Conservation (phyloP, 2,888 invertebrate genomes). For the Drosophila greeni region DNA sequence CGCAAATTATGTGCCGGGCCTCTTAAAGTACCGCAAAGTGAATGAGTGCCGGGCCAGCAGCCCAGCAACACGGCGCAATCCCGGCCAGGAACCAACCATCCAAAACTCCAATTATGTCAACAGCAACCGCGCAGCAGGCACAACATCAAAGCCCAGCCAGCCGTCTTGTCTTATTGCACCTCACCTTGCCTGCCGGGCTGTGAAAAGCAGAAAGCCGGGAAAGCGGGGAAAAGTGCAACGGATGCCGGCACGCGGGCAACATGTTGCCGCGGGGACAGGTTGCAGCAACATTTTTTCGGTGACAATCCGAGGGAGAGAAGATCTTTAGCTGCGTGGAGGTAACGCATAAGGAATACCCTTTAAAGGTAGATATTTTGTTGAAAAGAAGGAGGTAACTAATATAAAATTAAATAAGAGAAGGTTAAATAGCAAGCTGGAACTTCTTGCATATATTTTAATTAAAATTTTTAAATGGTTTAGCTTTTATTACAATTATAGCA, state of each 20-base stretch:
- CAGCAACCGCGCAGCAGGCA: slow-evolving; percentile 60
- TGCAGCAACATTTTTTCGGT: slow-evolving; percentile 28
- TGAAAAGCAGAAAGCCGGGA: slow-evolving; percentile 13
- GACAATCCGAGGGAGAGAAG: slow-evolving; percentile 13
- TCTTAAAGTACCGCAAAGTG: slow-evolving; percentile 72
- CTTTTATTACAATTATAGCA: too few species aligned
- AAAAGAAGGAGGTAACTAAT: too few species aligned
- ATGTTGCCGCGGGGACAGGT: slow-evolving; percentile 24
- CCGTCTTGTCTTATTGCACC: slow-evolving; percentile 24
- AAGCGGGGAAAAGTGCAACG: slow-evolving; percentile 32
- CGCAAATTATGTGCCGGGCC: slow-evolving; percentile 69
- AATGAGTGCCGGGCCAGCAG: slow-evolving; percentile 48
- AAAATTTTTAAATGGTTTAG: accelerated
- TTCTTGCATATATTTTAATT: background rate
- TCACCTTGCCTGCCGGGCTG: background rate
- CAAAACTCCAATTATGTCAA: slow-evolving; percentile 73
- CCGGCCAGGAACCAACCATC: slow-evolving; percentile 47
- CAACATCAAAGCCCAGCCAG: slow-evolving; percentile 59
- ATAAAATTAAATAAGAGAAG: accelerated
- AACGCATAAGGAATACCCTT: background rate
- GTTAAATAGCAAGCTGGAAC: too few species aligned
- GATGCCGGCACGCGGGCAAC: slow-evolving; percentile 26
- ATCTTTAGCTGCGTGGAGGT: background rate
- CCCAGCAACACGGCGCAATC: slow-evolving; percentile 21
- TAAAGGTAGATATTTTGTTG: background rate